phyloP scores from a whole-genome alignment of 2,888 invertebrate genomes.

The Polymixis lichenea region DNA sequence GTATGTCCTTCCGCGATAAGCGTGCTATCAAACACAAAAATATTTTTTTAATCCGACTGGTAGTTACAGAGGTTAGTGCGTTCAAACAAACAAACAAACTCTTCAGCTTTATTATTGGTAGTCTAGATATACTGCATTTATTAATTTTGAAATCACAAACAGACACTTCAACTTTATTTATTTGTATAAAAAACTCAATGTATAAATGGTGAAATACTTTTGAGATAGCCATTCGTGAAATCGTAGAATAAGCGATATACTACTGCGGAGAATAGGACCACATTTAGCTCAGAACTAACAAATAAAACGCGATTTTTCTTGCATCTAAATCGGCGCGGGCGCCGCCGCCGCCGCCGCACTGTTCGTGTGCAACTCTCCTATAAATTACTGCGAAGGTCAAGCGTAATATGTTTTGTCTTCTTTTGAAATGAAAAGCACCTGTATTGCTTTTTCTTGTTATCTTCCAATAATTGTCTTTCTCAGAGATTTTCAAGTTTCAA shows the following conservation, averaged over 20 bases:
- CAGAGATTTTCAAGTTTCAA: background rate
- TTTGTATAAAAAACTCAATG: no score
- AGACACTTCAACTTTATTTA: no score
- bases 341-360: background rate
- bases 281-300: slow-evolving; percentile 18
- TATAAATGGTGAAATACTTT: background rate
- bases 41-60: no score
- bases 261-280: slow-evolving; percentile 5
- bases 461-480: background rate
- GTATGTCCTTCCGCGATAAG: no score
- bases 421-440: slow-evolving; percentile 24
- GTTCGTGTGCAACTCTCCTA: slow-evolving; percentile 31
- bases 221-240: slow-evolving; percentile 12
- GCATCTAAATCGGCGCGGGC: slow-evolving; percentile 12
- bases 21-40: no score
- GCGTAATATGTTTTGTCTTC: slow-evolving; percentile 20
- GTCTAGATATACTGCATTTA: no score
- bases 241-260: background rate
- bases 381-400: slow-evolving; percentile 49
- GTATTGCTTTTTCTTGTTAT: slow-evolving; percentile 2
- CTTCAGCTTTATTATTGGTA: no score
- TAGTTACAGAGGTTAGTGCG: no score
- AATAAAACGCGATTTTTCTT: slow-evolving; percentile 38
- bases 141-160: no score
- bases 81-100: no score